Evolutionary conservation across 92 coral and sea anemone genomes (phyloP).

Genomic region (Desmophyllum pertusum): DNA sequence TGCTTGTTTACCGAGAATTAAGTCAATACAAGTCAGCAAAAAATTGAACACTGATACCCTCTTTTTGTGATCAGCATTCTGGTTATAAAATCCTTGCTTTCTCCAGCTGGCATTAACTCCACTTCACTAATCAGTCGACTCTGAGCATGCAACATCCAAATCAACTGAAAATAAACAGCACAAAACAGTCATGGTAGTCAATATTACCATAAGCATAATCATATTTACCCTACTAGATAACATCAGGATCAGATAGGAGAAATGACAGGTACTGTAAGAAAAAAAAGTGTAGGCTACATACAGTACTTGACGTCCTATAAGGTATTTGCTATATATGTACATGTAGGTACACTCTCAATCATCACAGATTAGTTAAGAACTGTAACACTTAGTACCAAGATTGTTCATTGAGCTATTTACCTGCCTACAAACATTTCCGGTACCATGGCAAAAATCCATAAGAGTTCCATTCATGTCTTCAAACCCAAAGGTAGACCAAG

Average conservation of each 20-base stretch:
- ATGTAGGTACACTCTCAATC: too few species aligned
- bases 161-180: conserved; percentile 33
- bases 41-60: not conserved
- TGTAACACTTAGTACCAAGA: not conserved
- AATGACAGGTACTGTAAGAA: too few species aligned
- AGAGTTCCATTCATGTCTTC: conserved; percentile 65
- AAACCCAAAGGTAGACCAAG: conserved; percentile 69
- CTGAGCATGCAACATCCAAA: conserved; percentile 69
- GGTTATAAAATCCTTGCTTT: conserved; percentile 30
- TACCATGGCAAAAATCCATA: conserved; percentile 55
- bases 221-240: too few species aligned
- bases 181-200: too few species aligned
- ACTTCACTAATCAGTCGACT: conserved; percentile 43
- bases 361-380: too few species aligned
- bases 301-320: too few species aligned
- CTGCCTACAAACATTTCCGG: conserved; percentile 67
- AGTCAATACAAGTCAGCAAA: not conserved
- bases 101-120: conserved; percentile 32
- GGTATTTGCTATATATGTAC: too few species aligned
- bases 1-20: not conserved
- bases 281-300: too few species aligned
- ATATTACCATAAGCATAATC: too few species aligned
- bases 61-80: conserved; percentile 63
- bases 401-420: conserved; percentile 6
- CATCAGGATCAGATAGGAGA: too few species aligned